Evolutionary conservation across 1,140 invertebrate species (phyloP).

Genomic region (Drosophila insularis): DNA sequence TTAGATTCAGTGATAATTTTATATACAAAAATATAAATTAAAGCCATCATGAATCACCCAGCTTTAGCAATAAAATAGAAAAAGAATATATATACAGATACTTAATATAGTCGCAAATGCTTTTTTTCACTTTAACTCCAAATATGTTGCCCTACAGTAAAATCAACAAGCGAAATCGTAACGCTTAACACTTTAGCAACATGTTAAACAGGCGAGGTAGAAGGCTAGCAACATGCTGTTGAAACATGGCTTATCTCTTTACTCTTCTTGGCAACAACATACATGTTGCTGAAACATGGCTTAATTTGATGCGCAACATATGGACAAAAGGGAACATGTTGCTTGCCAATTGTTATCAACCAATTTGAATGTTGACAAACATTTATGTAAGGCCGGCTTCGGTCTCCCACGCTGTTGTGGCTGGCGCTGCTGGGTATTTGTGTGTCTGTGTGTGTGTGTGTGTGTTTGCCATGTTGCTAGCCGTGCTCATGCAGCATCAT

Average conservation of each 20-base stretch:
- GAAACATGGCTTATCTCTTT: not conserved
- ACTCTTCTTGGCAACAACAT: not conserved
- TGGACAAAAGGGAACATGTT: not conserved
- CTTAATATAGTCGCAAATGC: not conserved
- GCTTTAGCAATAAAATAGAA: no score
- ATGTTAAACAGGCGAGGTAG: slow-evolving; percentile 19
- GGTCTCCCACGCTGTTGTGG: not conserved
- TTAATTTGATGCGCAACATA: not conserved
- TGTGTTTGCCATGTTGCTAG: slow-evolving; percentile 7
- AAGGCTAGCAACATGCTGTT: slow-evolving; percentile 12
- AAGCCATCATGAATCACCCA: no score
- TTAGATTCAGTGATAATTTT: no score
- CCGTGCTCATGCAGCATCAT: slow-evolving; percentile 25
- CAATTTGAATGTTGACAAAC: not conserved
- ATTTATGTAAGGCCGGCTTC: slow-evolving; percentile 15
- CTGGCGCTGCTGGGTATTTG: not conserved
- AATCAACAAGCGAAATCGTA: not conserved
- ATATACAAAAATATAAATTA: no score
- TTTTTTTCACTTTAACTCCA: no score
- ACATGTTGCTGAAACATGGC: slow-evolving; percentile 6
- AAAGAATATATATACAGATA: not conserved
- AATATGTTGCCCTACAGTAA: not conserved
- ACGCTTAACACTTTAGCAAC: not conserved
- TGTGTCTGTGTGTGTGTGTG: no score
- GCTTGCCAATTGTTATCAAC: slow-evolving; percentile 7